Evolutionary conservation across 2,797 vertebrate species (phyloP), one percentile per base, ranked within the genome.

Genomic region (Momotus momota): DNA sequence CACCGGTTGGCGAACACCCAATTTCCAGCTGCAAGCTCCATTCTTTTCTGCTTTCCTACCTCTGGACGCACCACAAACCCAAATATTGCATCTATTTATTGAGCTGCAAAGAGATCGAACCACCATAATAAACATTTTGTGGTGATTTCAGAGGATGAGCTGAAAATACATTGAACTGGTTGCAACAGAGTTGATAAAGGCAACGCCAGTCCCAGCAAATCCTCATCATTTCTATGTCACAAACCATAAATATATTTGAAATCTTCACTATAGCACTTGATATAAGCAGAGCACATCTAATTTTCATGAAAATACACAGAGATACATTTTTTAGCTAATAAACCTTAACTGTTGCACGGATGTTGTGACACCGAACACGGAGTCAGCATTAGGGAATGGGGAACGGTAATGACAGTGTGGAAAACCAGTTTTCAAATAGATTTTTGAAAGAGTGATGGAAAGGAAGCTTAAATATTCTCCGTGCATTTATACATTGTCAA

Each of bases 381-480:
- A 94, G 88, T 81, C 84, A 88, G 92, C 66, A 35, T 46, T 31
- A 31, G 25, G 31, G 78, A 90, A 65, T 70, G 79, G 33, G 0
- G 79, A 60, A 40, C 3, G 21, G 45, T 64, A 85, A 88, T 54
- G 52, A 77, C 52, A 66, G 58, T 43, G 64, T 40, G 72, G 92
- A 96, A 96, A 60, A 67, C 45, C 6, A 55, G 23, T 20, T 79
- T 97, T 96, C 91, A 95, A 94, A 96, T 25, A 79, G 72, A 92
- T 81, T 94, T 71, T 77, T 81, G 23, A 61, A 93, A 81, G 82
- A 88, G 51, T 57, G 92, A 90, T 94, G 60, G 91, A 91, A 54
- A 93, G 55, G 89, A 94, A 93, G 81, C 67, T 96, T 91, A 80
- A 82, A 41, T 91, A 92, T 81, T 86, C 96, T 94, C 95, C 78